phyloP scores from a whole-genome alignment of 2,888 invertebrate genomes.

The Lasioglossum calceatum region DNA sequence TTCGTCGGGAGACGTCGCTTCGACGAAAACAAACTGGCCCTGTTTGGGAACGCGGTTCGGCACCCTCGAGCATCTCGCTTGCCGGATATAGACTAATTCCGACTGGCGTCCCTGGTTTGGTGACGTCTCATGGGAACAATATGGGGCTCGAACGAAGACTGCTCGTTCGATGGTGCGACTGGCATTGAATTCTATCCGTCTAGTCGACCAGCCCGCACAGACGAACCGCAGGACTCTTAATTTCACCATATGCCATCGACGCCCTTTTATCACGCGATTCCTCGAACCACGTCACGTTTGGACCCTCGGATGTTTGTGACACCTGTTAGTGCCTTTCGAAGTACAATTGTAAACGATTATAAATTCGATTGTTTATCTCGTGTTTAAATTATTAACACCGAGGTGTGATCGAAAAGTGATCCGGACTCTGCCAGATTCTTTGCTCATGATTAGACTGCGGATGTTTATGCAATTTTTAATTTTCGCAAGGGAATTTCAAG shows the following conservation, averaged over 20 bases:
- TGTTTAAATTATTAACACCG: not conserved
- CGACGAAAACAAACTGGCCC: constrained; percentile 56
- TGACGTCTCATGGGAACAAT: constrained; percentile 79
- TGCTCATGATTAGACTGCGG: not conserved
- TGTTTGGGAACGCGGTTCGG: constrained; percentile 18
- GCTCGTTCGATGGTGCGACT: constrained; percentile 50
- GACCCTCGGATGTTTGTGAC: constrained; percentile 70
- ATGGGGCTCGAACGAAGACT: constrained; percentile 67
- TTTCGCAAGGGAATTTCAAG: too few species aligned
- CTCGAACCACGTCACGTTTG: constrained; percentile 62
- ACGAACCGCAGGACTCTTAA: constrained; percentile 77
- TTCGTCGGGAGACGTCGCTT: constrained; percentile 45
- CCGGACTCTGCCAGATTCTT: not conserved
- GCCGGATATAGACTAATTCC: constrained; percentile 82
- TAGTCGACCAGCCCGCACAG: constrained; percentile 66
- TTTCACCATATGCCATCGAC: constrained; percentile 75
- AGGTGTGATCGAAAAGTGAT: not conserved
- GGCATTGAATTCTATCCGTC: constrained; percentile 81
- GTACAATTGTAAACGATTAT: too few species aligned
- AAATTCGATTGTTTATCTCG: not conserved
- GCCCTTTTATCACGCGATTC: constrained; percentile 17
- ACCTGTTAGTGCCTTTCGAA: not conserved
- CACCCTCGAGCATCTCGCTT: constrained; percentile 51
- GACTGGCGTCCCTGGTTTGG: constrained; percentile 73
- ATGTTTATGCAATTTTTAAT: too few species aligned